Conservation (phyloP, 2,113 vertebrate species). For the Actenoides hombroni region DNA sequence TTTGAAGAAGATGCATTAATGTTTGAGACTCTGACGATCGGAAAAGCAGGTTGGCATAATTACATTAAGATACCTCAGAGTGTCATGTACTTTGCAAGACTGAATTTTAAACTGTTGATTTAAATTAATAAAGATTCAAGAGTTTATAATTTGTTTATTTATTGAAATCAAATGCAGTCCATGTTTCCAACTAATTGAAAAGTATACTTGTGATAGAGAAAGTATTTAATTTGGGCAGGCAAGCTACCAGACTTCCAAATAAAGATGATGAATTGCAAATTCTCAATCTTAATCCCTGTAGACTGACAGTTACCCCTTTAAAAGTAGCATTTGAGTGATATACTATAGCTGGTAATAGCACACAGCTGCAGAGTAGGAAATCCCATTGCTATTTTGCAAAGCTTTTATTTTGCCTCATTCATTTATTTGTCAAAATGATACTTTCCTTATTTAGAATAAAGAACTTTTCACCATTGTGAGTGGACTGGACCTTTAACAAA, state of each 20-base stretch:
- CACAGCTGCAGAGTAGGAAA: constrained; percentile 67
- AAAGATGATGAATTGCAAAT: constrained; percentile 80
- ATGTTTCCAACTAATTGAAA: constrained; percentile 67
- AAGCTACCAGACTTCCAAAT: constrained; percentile 72
- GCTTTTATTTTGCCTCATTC: constrained; percentile 68
- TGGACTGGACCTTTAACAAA: constrained; percentile 1
- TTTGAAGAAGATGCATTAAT: constrained; percentile 35
- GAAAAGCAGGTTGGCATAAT: constrained; percentile 49
- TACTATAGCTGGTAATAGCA: constrained; percentile 74
- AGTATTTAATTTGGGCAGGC: constrained; percentile 73
- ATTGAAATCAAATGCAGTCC: constrained; percentile 66
- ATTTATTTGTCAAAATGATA: constrained; percentile 68
- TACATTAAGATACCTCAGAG: constrained; percentile 62
- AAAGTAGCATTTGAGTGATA: constrained; percentile 75
- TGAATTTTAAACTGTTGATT: constrained; percentile 67
- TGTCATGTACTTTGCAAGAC: constrained; percentile 46
- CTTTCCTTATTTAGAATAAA: constrained; percentile 36
- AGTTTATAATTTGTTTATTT: constrained; percentile 60
- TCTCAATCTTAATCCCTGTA: constrained; percentile 73
- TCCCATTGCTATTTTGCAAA: constrained; percentile 68
- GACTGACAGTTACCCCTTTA: constrained; percentile 75
- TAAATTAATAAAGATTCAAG: constrained; percentile 63
- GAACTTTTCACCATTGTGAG: not conserved
- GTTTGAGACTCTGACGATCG: constrained; percentile 17
- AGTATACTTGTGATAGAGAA: constrained; percentile 68